These are phyloP conservation scores for Craniophora ligustri DNA, from an alignment of 2,888 invertebrate genomes.

Conservation along the genomic window DNA sequence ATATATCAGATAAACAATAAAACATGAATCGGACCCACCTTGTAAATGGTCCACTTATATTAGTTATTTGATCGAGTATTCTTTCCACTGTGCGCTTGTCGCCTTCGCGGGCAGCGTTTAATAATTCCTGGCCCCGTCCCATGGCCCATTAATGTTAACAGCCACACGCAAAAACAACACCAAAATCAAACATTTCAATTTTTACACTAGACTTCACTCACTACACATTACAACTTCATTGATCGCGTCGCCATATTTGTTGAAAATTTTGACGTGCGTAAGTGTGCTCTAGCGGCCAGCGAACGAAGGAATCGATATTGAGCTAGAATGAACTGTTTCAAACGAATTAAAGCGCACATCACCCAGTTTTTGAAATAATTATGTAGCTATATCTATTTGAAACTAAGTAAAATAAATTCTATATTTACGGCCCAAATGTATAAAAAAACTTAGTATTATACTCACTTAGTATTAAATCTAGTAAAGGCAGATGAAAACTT, in stretches of 20 bases:
- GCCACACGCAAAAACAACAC: constrained; percentile 86
- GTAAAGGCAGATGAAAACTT: too few relatives aligned
- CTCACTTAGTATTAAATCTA: too few relatives aligned
- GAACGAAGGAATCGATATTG: constrained; percentile 77
- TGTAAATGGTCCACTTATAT: constrained; percentile 97
- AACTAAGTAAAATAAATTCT: too few relatives aligned
- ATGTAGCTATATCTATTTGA: too few relatives aligned
- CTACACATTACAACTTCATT: constrained; percentile 91
- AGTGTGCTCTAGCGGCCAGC: constrained; percentile 84
- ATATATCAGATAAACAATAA: constrained; percentile 44
- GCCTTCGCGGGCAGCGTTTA: constrained; percentile 98
- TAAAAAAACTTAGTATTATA: too few relatives aligned
- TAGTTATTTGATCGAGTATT: constrained; percentile 95
- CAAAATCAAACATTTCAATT: constrained; percentile 77
- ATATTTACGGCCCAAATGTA: too few relatives aligned
- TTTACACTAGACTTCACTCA: constrained; percentile 86
- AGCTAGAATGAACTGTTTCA: constrained; percentile 9
- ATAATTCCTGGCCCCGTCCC: constrained; percentile 98
- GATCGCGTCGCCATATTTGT: constrained; percentile 94
- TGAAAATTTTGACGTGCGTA: constrained; percentile 78
- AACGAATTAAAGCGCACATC: too few relatives aligned
- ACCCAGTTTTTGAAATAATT: too few relatives aligned
- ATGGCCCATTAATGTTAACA: constrained; percentile 89
- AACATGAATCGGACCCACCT: constrained; percentile 90
- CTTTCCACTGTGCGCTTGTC: constrained; percentile 96